These are phyloP conservation scores for Oikopleura albicans DNA, from an alignment of 23 tunicate genomes.

Conservation along the genomic window DNA sequence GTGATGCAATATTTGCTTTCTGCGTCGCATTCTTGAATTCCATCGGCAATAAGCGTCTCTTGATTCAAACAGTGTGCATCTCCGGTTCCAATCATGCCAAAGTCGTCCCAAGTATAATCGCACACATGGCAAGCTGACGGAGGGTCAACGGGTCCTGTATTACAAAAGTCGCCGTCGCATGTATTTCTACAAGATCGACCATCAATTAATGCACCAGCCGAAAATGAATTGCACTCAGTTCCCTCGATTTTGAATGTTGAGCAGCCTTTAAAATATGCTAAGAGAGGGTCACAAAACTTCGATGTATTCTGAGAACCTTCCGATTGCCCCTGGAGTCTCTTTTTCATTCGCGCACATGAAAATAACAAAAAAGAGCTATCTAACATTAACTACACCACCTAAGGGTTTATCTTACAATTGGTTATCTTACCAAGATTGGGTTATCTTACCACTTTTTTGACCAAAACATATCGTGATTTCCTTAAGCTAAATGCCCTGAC, in stretches of 20 bases:
- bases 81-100: background rate
- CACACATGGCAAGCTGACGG: background rate
- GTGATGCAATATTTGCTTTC: background rate
- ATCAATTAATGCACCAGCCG: background rate
- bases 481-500: too few species aligned
- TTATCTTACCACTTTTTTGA: too few species aligned
- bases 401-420: too few species aligned
- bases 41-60: background rate
- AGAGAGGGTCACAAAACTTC: too few species aligned
- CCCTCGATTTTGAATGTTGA: background rate
- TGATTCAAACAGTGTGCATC: background rate
- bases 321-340: too few species aligned
- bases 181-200: background rate
- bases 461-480: too few species aligned
- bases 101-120: background rate
- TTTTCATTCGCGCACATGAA: too few species aligned
- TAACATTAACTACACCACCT: too few species aligned
- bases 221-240: background rate
- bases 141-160: background rate
- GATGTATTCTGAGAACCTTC: too few species aligned
- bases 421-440: too few species aligned
- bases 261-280: background rate
- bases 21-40: background rate
- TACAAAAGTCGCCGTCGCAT: background rate
- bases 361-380: too few species aligned